Percentiles rank a stretch among this genome's conserved stretches.
Evolutionary conservation across 2,113 vertebrate genomes (phyloP).

Genomic region (Merops nubicus): DNA sequence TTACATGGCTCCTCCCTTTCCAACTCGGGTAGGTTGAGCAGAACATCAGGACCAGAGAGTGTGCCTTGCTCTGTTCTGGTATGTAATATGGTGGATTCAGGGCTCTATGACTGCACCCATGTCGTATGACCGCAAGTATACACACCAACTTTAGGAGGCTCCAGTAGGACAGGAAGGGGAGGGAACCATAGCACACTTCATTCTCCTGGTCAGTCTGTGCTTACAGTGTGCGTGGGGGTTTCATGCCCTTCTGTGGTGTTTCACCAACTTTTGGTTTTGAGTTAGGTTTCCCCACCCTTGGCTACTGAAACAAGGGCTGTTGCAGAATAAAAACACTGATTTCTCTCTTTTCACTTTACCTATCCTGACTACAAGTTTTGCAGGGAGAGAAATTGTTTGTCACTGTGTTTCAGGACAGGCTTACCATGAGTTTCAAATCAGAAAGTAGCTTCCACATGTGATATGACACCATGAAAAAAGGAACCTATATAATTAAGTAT

Average conservation of each 20-base stretch:
- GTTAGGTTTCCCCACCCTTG: not conserved
- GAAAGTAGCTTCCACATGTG: not conserved
- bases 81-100: not conserved
- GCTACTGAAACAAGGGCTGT: not conserved
- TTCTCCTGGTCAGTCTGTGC: not conserved
- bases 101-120: not conserved
- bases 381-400: not conserved
- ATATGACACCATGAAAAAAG: not conserved
- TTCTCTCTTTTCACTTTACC: not conserved
- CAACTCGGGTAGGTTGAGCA: not conserved
- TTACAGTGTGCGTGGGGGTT: not conserved
- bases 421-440: not conserved
- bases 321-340: not conserved
- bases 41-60: not conserved
- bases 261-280: not conserved
- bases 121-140: not conserved
- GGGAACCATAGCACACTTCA: not conserved
- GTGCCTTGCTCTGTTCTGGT: not conserved
- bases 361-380: not conserved
- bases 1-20: not conserved
- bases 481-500: not conserved
- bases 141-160: not conserved
- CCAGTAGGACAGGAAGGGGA: not conserved
- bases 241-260: not conserved
- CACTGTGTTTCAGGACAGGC: not conserved